These are phyloP conservation scores for Apteryx mantelli DNA, from an alignment of 2,113 vertebrate genomes.

Conservation along the genomic window DNA sequence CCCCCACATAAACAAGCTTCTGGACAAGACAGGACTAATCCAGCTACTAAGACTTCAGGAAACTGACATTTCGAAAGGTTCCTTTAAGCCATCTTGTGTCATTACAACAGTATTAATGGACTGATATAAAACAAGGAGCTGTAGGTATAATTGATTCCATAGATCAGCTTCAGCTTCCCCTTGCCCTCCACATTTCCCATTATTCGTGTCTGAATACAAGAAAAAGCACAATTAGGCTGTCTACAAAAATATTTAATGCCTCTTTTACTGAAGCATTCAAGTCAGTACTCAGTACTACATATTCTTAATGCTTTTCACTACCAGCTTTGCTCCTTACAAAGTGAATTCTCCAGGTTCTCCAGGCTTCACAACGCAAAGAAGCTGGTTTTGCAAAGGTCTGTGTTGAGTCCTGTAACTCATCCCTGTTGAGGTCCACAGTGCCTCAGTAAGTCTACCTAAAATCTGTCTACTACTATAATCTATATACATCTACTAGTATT, in stretches of 20 bases:
- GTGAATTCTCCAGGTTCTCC: not conserved
- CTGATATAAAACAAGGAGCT: not conserved
- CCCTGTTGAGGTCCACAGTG: not conserved
- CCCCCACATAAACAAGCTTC: not conserved
- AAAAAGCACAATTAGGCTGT: not conserved
- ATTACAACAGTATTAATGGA: not conserved
- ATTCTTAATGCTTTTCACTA: not conserved
- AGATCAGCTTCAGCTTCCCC: not conserved
- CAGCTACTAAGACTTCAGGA: not conserved
- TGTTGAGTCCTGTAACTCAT: not conserved
- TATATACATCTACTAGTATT: not conserved
- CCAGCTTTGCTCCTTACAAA: not conserved
- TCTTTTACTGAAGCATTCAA: not conserved
- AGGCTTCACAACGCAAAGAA: not conserved
- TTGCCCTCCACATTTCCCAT: not conserved
- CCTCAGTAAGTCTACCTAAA: not conserved
- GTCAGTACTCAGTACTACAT: not conserved
- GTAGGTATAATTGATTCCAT: not conserved
- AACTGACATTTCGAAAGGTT: not conserved
- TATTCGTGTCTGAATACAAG: fast-evolving
- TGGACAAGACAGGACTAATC: not conserved
- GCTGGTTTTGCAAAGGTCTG: not conserved
- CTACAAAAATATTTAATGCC: not conserved
- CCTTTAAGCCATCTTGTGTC: not conserved
- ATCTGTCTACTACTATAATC: not conserved